phyloP scores from a whole-genome alignment of 2,797 vertebrate species.

The Cheracebus regulus region DNA sequence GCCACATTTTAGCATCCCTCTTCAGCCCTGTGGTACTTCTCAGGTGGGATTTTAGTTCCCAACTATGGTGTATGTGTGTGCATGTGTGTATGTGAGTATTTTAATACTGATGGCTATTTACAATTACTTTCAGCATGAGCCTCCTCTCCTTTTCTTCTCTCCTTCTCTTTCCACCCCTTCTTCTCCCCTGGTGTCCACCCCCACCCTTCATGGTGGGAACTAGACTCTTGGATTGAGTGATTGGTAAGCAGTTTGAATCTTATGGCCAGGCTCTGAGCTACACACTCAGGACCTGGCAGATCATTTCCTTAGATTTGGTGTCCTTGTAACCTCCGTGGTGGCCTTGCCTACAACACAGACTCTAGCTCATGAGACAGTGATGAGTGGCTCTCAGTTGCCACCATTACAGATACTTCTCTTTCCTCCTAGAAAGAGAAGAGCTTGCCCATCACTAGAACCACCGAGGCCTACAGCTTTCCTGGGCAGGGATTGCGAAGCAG shows the following conservation, averaged over 20 bases:
- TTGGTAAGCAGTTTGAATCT: not conserved
- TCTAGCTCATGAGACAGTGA: not conserved
- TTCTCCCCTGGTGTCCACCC: fast-evolving
- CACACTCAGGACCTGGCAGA: not conserved
- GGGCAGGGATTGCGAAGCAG: not conserved
- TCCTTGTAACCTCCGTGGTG: not conserved
- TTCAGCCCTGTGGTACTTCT: not conserved
- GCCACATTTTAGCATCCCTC: not conserved
- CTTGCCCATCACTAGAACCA: not conserved
- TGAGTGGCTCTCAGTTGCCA: not conserved
- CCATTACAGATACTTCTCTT: not conserved
- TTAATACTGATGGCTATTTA: not conserved
- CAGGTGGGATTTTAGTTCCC: not conserved
- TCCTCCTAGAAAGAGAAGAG: not conserved
- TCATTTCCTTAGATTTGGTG: not conserved
- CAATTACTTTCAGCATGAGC: not conserved
- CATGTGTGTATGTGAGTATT: not conserved
- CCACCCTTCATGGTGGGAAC: not conserved
- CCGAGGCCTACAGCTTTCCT: not conserved
- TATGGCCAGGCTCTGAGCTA: not conserved
- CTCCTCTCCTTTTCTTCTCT: not conserved
- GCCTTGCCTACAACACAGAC: not conserved
- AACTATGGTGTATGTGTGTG: not conserved
- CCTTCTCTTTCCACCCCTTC: not conserved
- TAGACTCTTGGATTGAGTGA: not conserved